Percentiles rank a stretch among this genome's conserved stretches.
Evolutionary conservation across 1,140 invertebrate genomes (phyloP).

Genomic region (Colletes gigas): DNA sequence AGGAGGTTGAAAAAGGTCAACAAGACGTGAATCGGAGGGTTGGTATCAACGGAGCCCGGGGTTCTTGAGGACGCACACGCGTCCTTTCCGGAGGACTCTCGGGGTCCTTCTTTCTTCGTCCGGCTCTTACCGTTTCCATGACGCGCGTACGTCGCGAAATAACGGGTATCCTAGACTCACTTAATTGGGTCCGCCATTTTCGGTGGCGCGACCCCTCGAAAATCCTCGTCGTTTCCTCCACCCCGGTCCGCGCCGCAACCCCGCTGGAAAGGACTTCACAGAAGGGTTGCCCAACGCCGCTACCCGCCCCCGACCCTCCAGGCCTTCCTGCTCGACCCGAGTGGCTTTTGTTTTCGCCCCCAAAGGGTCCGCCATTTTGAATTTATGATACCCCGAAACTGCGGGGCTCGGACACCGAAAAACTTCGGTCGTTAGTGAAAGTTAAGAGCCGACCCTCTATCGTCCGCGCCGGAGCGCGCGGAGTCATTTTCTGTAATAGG

Average conservation of each 20-base stretch:
- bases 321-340: slow-evolving; percentile 57
- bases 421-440: slow-evolving; percentile 80
- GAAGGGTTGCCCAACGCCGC: slow-evolving; percentile 76
- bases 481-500: slow-evolving; percentile 63
- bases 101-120: slow-evolving; percentile 62
- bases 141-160: slow-evolving; percentile 58
- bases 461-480: slow-evolving; percentile 54
- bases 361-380: slow-evolving; percentile 80
- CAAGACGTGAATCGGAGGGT: slow-evolving; percentile 72
- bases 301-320: slow-evolving; percentile 41
- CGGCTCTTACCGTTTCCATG: slow-evolving; percentile 58
- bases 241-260: background rate
- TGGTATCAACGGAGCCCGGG: slow-evolving; percentile 46
- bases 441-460: slow-evolving; percentile 66
- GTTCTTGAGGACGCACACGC: slow-evolving; percentile 22
- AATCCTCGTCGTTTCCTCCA: slow-evolving; percentile 62
- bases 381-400: slow-evolving; percentile 79
- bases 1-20: slow-evolving; percentile 69
- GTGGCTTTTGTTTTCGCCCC: slow-evolving; percentile 81
- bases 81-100: slow-evolving; percentile 60
- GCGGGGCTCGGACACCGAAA: slow-evolving; percentile 78
- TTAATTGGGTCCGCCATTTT: slow-evolving; percentile 82
- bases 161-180: slow-evolving; percentile 72
- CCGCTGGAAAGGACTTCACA: slow-evolving; percentile 59
- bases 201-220: slow-evolving; percentile 75